Evolutionary conservation across 1,140 invertebrate genomes (phyloP).

Genomic region (Grapholita molesta): DNA sequence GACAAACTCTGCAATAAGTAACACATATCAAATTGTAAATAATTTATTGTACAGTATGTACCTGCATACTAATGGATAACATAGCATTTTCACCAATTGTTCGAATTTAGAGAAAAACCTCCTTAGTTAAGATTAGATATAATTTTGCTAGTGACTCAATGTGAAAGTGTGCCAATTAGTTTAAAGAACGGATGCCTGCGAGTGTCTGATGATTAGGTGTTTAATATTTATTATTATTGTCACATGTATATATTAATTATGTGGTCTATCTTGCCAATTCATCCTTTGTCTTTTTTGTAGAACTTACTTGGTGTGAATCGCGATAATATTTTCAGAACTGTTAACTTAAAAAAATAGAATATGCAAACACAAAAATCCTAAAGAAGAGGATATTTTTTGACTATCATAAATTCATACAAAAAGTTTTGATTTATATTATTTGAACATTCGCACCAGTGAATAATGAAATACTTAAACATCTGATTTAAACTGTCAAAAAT

Average conservation of each 20-base stretch:
- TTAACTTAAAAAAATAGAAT: background rate
- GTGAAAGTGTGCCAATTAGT: conserved; percentile 76
- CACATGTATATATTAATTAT: conserved; percentile 40
- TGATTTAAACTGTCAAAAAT: no score
- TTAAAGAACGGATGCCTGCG: conserved; percentile 40
- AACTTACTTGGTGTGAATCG: background rate
- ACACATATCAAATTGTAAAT: conserved; percentile 54
- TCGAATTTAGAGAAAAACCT: conserved; percentile 40
- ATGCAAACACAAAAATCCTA: no score
- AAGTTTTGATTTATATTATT: background rate
- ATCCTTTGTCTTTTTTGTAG: background rate
- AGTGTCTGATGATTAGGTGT: conserved; percentile 40
- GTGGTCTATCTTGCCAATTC: conserved; percentile 29
- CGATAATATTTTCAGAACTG: background rate
- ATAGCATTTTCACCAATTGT: conserved; percentile 20
- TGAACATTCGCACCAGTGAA: background rate
- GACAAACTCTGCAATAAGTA: conserved; percentile 36
- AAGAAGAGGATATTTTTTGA: background rate
- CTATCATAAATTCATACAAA: background rate
- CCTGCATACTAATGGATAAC: conserved; percentile 11
- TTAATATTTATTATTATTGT: conserved; percentile 45
- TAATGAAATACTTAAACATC: no score
- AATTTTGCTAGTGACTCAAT: conserved; percentile 74
- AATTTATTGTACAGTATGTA: conserved; percentile 23
- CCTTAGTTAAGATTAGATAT: conserved; percentile 59